Evolutionary conservation across 2,797 vertebrate species (phyloP), one percentile per base, ranked within the genome.

Genomic region (Lepilemur ruficaudatus): DNA sequence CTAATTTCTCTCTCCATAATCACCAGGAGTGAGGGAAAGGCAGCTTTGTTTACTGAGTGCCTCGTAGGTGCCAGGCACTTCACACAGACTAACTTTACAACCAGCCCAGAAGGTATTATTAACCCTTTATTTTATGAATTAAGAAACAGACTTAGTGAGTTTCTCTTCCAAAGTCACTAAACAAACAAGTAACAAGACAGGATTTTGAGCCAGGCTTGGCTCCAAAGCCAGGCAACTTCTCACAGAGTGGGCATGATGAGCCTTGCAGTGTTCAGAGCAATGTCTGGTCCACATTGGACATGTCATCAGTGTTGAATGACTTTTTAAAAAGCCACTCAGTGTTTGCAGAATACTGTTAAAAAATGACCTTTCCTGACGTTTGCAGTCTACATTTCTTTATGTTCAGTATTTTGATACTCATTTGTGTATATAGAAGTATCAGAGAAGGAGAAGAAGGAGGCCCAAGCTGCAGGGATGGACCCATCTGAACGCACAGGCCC

Each of bases 161-260:
- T 88, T 59, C 72, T 91, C 67, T 84, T 84, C n/a, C 30, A 76
- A 83, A 28, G 25, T 95, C 46, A 93, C n/a, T 41, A 93, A 89
- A 25, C 30, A 93, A 87, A 59, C 32, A 65, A 59, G 11, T 38
- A 46, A n/a, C 48, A 90, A 46, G 48, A 82, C 22, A 9, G 78
- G 79, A 72, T 78, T 63, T 73, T 65, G 43, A 93, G 78, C 43
- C 78, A 43, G 12, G 15, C 41, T 10, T 72, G 69, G 59, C 63
- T 83, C 55, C 3, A 89, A 59, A 89, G 41, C n/a, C 50, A 89
- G 25, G 18, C 12, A 73, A 12, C 63, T 46, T 43, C 50, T 89
- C 32, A 9, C 0, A 10, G 50, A 5, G 41, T 69, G 23, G 14
- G 59, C 41, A 20, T 1, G 30, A 65, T 25, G 32, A n/a, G 63